phyloP scores from a whole-genome alignment of 1,140 invertebrate genomes.

The Delia radicum region DNA sequence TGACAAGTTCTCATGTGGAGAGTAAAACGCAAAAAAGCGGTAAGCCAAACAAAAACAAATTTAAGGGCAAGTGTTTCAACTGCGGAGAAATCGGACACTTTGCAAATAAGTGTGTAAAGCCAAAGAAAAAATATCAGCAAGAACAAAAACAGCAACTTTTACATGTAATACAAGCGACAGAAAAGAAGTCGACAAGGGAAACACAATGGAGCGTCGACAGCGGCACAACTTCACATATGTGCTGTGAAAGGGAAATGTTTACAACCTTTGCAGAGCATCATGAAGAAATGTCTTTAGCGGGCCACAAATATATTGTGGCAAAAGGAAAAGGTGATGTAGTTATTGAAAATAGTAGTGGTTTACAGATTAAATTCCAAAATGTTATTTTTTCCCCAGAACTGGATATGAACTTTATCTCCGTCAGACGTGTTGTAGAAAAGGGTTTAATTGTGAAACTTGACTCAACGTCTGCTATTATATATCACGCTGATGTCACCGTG shows the following conservation, averaged over 20 bases:
- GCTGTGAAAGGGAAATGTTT: slow-evolving; percentile 6
- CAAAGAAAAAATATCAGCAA: too few relatives aligned
- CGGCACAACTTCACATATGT: slow-evolving; percentile 32
- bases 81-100: too few relatives aligned
- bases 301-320: slow-evolving; percentile 21
- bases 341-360: too few relatives aligned
- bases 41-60: too few relatives aligned
- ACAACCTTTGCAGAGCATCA: not conserved
- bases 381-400: too few relatives aligned
- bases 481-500: not conserved
- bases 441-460: not conserved
- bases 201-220: slow-evolving; percentile 32
- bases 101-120: too few relatives aligned
- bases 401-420: slow-evolving; percentile 27
- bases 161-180: not conserved
- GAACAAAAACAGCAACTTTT: too few relatives aligned
- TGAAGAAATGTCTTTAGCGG: slow-evolving; percentile 28
- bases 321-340: too few relatives aligned
- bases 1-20: too few relatives aligned
- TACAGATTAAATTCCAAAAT: too few relatives aligned
- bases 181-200: not conserved
- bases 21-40: too few relatives aligned
- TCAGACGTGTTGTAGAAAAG: slow-evolving; percentile 34
- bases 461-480: not conserved
- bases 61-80: too few relatives aligned